Percentiles rank a stretch among this genome's conserved stretches.
Conservation (phyloP, 2,113 vertebrate species). For the Stigmatopora argus region DNA sequence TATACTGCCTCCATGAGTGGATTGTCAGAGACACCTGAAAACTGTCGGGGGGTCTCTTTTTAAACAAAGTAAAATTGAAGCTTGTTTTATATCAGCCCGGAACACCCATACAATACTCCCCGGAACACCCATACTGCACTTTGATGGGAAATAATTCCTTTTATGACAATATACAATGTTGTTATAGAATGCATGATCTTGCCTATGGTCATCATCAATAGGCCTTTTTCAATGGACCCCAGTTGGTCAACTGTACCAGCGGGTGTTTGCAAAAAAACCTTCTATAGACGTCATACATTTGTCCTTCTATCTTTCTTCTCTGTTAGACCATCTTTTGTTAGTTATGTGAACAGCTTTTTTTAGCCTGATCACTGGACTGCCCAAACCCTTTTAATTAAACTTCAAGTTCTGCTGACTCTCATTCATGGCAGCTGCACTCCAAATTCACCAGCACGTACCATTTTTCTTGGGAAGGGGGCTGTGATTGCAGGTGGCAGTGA, state of each 20-base stretch:
- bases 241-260: slow-evolving; percentile 21
- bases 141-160: neutral
- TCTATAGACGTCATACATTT: slow-evolving; percentile 17
- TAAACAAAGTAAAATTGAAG: slow-evolving; percentile 8
- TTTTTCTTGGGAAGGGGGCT: slow-evolving; percentile 26
- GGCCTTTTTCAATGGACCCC: slow-evolving; percentile 8
- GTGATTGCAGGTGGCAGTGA: slow-evolving; percentile 43
- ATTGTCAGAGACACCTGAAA: neutral
- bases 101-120: neutral
- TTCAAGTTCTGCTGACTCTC: slow-evolving; percentile 29
- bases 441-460: slow-evolving; percentile 17
- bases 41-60: neutral
- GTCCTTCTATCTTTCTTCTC: slow-evolving; percentile 28
- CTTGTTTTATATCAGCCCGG: neutral
- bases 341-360: slow-evolving; percentile 52
- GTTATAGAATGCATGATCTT: neutral
- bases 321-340: slow-evolving; percentile 35
- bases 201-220: neutral
- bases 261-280: slow-evolving; percentile 28
- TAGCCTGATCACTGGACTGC: slow-evolving; percentile 52
- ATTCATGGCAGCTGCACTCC: slow-evolving; percentile 42
- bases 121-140: neutral
- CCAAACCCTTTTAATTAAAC: slow-evolving; percentile 50
- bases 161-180: neutral
- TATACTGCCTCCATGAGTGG: neutral